Evolutionary conservation across 2,797 vertebrate species (phyloP), one percentile per base, ranked within the genome.

Genomic region (Melanotaenia boesemani): DNA sequence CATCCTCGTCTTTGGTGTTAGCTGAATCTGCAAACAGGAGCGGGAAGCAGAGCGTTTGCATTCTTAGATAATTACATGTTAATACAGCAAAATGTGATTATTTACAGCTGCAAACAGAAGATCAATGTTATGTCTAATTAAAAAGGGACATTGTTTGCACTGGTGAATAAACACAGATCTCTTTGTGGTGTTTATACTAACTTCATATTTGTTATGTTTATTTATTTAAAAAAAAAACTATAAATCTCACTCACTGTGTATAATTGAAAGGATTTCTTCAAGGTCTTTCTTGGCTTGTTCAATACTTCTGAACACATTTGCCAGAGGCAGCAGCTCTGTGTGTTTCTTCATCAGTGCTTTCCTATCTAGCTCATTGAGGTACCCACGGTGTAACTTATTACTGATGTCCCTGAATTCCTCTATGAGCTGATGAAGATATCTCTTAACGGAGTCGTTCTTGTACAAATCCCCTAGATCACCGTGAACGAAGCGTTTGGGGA

Each of bases 221-320:
- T 20, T 8, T 46, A 28, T 1, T 26, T 26, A 26, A 26, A 26
- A 26, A 26, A 28, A 46, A 46, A 46, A 46, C 16, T 6, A n/a
- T 56, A 32, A 54, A 52, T 16, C 15, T 22, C 22, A 56, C 89
- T 89, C 89, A 97, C 97, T 91, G 72, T 91, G 84, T 83, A 95
- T 92, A 70, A 97, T 89, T 0, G 92, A 91, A 37, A 93, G 80
- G 57, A 98, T 86, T 34, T 98, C 97, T 59, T 93, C 83, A 0
- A 94, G 84, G 63, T 97, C 96, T 77, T 84, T 87, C 71, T 92
- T 70, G 2, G 95, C 91, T 24, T 88, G 70, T 63, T 93, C 88
- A 50, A 94, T 86, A 56, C 91, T 88, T 32, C 90, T 84, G 81
- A 93, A 94, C 0, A 92, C 80, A 24, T 83, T 52, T 6, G 80